phyloP scores from a whole-genome alignment of 2,797 vertebrate species.

The Pangasius larnaudii region DNA sequence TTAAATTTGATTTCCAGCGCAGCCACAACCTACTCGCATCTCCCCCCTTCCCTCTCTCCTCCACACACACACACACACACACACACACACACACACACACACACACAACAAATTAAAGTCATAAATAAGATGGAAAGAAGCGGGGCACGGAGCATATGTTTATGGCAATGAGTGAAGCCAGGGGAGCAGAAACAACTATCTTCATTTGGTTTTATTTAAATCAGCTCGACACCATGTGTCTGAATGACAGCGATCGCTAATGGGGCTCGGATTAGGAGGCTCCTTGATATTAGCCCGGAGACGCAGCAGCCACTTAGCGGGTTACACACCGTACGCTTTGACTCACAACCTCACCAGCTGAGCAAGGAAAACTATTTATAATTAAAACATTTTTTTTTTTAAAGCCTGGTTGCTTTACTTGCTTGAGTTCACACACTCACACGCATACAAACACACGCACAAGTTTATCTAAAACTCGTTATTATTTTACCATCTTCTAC shows the following conservation, averaged over 20 bases:
- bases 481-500: not conserved
- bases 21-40: slow-evolving; percentile 58
- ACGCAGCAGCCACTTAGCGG: slow-evolving; percentile 82
- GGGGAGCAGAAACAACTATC: slow-evolving; percentile 99
- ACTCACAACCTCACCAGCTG: slow-evolving; percentile 45
- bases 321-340: slow-evolving; percentile 50
- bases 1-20: slow-evolving; percentile 99
- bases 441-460: not conserved
- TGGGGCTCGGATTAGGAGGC: slow-evolving; percentile 91
- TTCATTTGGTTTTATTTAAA: slow-evolving; percentile 99
- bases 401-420: not conserved
- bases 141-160: slow-evolving; percentile 99
- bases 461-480: not conserved
- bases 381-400: not conserved
- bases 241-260: slow-evolving; percentile 99
- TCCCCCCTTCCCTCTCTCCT: not conserved
- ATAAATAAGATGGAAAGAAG: slow-evolving; percentile 99
- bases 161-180: slow-evolving; percentile 99
- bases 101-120: slow-evolving; percentile 99
- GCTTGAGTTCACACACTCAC: not conserved
- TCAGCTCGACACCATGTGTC: slow-evolving; percentile 98
- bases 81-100: slow-evolving; percentile 66
- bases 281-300: slow-evolving; percentile 91
- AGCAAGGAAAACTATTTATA: not conserved
- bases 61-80: slow-evolving; percentile 2